Evolutionary conservation across 2,113 vertebrate species (phyloP), one percentile per base, ranked within the genome.

Genomic region (Hydropotes inermis): DNA sequence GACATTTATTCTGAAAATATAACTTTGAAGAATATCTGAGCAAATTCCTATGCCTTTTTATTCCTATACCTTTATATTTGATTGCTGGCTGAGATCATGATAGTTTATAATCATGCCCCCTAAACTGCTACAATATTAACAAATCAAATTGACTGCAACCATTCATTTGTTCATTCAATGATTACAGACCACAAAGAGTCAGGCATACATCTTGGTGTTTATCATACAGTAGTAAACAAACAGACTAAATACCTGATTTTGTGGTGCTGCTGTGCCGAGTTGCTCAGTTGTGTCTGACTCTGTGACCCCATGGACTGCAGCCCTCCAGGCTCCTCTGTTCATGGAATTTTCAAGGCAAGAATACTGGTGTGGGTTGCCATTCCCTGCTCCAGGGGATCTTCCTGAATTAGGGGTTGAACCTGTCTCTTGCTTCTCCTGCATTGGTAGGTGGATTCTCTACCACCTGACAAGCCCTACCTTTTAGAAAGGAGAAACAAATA

Each of bases 11-110:
- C 92, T n/a, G 30, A 86, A 76, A 76, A 50, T 92, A 97, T 61
- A 83, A 61, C 45, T 85, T 91, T 95, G 30, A 87, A 92, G 87
- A 95, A 93, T 43, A 96, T 61, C 85, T 87, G 39, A 96, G 43
- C 17, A 96, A 84, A 95, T 87, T 74, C n/a, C 21, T 92, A 76
- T 50, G 64, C 50, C 28, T 97, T 97, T 82, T 88, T 89, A 47
- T 33, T 93, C 83, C 21, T 88, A 50, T 50, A 54, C 43, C 25
- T 97, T 97, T 82, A 95, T 87, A 39, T 33, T 95, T 79, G 84
- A 78, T 36, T 81, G 7, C 84, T 95, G n/a, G 52, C 43, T 89
- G 45, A 82, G 79, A 27, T 79, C 85, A 88, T 36, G 60, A 60
- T 54, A 64, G 21, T 58, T 36, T 92, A 4, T 50, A 89, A 76